Percentiles rank a stretch among this genome's conserved stretches.
Evolutionary conservation across 2,113 vertebrate species (phyloP).

Genomic region (Toxotes jaculatrix): DNA sequence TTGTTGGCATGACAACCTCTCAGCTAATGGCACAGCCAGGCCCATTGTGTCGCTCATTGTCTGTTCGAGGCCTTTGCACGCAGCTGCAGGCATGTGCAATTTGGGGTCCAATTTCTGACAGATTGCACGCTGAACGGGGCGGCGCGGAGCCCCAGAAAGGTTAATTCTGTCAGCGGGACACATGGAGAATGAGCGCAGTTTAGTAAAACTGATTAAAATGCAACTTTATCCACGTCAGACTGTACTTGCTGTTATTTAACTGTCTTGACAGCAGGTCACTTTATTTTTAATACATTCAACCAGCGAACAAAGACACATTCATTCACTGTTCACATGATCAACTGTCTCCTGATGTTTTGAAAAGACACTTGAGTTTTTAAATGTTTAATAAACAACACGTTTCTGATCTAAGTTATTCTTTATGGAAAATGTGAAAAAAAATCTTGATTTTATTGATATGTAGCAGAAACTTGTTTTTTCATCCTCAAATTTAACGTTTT

Average conservation of each 20-base stretch:
- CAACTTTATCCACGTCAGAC: constrained; percentile 14
- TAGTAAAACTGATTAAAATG: constrained; percentile 18
- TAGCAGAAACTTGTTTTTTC: neutral
- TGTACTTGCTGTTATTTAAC: constrained; percentile 8
- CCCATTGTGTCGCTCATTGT: constrained; percentile 64
- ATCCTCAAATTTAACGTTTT: neutral
- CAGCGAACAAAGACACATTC: constrained; percentile 7
- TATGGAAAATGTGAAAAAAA: too few relatives aligned
- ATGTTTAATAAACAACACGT: too few relatives aligned
- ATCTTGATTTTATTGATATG: too few relatives aligned
- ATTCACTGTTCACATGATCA: neutral
- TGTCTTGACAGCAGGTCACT: neutral
- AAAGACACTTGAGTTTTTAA: too few relatives aligned
- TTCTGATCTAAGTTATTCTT: too few relatives aligned
- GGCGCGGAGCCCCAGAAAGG: constrained; percentile 25
- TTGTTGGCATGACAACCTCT: constrained; percentile 76
- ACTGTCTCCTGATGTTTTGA: neutral
- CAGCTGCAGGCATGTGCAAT: constrained; percentile 62
- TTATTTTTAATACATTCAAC: neutral
- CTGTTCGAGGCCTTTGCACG: constrained; percentile 40
- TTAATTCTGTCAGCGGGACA: constrained; percentile 36
- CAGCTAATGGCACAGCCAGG: constrained; percentile 52
- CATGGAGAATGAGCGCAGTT: constrained; percentile 16
- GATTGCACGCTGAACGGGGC: constrained; percentile 28
- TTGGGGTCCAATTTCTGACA: constrained; percentile 51